phyloP scores from a whole-genome alignment of 1,140 invertebrate species.

The Lerema accius region DNA sequence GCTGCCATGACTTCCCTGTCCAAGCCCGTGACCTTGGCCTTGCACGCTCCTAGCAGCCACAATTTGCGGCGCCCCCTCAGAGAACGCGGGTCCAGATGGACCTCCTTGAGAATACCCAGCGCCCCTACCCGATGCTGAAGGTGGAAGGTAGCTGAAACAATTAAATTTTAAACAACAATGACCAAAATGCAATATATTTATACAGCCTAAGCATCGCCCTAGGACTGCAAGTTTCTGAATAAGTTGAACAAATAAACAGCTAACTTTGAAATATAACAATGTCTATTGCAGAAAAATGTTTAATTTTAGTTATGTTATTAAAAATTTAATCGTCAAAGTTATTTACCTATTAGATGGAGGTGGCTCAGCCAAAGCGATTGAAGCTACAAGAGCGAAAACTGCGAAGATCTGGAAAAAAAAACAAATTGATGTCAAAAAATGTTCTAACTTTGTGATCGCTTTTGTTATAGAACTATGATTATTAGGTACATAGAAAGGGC shows the following conservation, averaged over 20 bases:
- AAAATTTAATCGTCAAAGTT: background rate
- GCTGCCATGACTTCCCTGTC: slow-evolving; percentile 28
- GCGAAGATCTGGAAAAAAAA: slow-evolving; percentile 47
- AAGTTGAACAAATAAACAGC: no score
- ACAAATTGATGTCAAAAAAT: background rate
- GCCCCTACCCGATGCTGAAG: slow-evolving; percentile 40
- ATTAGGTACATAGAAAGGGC: no score
- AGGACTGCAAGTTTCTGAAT: no score
- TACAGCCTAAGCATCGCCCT: no score
- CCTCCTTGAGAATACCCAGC: slow-evolving; percentile 48
- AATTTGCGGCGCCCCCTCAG: slow-evolving; percentile 44
- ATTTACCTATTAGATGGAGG: slow-evolving; percentile 66
- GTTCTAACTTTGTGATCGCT: no score
- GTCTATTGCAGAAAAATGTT: no score
- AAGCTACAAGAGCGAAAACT: slow-evolving; percentile 39
- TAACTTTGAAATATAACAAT: no score
- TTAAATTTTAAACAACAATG: no score
- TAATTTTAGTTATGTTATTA: no score
- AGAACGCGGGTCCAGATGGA: slow-evolving; percentile 29
- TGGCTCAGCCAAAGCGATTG: slow-evolving; percentile 50
- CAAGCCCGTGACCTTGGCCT: background rate
- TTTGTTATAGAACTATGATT: no score
- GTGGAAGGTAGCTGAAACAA: slow-evolving; percentile 65
- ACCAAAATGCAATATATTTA: no score
- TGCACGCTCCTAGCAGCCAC: slow-evolving; percentile 51